Conservation (phyloP, 2,113 vertebrate species). For the Cryptotis parvus region DNA sequence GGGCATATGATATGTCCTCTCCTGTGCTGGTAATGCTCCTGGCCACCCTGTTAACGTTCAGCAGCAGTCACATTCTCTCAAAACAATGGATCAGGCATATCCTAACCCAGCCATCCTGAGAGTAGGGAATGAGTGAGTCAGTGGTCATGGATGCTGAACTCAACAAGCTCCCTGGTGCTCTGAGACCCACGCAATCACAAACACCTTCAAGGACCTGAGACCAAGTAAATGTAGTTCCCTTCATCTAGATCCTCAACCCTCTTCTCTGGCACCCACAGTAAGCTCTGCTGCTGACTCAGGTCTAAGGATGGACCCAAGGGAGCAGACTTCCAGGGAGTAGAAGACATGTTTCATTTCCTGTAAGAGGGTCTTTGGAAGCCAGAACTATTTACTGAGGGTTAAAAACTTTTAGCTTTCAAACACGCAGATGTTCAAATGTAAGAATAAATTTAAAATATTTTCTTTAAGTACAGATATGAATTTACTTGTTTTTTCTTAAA, state of each 20-base stretch:
- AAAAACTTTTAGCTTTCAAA: too few species aligned
- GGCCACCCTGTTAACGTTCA: background rate
- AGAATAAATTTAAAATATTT: background rate
- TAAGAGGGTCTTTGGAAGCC: background rate
- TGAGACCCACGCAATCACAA: background rate
- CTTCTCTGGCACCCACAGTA: too few species aligned
- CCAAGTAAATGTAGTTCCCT: background rate
- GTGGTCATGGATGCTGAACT: too few species aligned
- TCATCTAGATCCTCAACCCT: background rate
- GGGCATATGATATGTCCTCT: too few species aligned
- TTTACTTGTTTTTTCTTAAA: background rate
- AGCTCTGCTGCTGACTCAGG: background rate
- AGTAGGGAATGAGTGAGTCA: background rate
- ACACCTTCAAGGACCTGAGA: background rate
- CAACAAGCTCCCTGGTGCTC: fast-evolving
- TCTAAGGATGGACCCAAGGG: background rate
- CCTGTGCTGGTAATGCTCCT: too few species aligned
- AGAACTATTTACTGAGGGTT: background rate
- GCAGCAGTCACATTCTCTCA: background rate
- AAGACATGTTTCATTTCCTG: background rate
- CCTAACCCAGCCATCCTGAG: background rate
- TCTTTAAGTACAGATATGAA: background rate
- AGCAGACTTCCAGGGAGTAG: background rate
- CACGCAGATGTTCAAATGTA: background rate
- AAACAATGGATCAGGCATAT: too few species aligned